Evolutionary conservation across 2,113 vertebrate genomes (phyloP), one percentile per base, ranked within the genome.

Genomic region (Callospermophilus lateralis): DNA sequence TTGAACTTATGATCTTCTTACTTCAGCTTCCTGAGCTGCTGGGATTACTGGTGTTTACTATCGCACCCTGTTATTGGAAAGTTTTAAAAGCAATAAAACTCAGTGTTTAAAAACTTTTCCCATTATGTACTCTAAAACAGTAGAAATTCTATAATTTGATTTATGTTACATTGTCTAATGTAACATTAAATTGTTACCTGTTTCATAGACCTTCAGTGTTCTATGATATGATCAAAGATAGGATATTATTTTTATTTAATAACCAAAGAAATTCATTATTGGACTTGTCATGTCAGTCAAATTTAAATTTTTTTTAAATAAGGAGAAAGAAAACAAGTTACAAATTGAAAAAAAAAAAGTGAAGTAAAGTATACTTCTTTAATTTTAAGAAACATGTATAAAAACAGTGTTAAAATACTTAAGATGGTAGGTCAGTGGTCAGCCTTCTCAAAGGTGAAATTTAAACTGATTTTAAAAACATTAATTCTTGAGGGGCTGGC

Each of bases 171-270:
- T 91, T 97, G 19, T 84, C 28, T 79, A 48, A 10, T 37, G 79
- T 3, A 68, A 26, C 11, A 51, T 74, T 83, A 61, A 86, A 58
- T 32, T 85, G 19, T 58, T 30, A 16, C 89, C 28, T 55, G 1
- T 97, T 79, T 89, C 11, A 34, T 55, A 78, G 53, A 42, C 4
- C 20, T 51, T 67, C 79, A 74, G 30, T 55, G 4, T 39, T 91
- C 84, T 83, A 4, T 65, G n/a, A 89, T 16, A 63, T 63, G 87
- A 48, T 70, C 79, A 61, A 81, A 17, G 13, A 53, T 16, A 53
- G 48, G 90, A 24, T 76, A 32, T 93, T n/a, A 68, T 24, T n/a
- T 53, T 84, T 90, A 73, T 95, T 83, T 89, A 28, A 81, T n/a
- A 89, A 85, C 51, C 45, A 83, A 83, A 88, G 76, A 76, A 83